phyloP scores from a whole-genome alignment of 2,113 vertebrate genomes.

The Scophthalmus maximus region DNA sequence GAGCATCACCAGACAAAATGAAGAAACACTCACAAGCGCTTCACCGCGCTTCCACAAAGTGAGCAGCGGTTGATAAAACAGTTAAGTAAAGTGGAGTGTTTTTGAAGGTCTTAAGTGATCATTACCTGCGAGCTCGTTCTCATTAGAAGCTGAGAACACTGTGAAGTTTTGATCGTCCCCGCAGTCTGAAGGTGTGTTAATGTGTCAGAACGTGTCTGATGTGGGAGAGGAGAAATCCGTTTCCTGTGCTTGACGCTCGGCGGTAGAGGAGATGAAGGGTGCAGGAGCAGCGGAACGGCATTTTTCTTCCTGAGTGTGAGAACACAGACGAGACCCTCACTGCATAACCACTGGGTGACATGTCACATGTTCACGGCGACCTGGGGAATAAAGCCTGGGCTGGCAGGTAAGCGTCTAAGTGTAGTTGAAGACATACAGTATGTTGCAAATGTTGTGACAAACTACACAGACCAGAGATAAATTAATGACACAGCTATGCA shows the following conservation, averaged over 20 bases:
- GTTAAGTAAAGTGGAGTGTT: constrained; percentile 65
- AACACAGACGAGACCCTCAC: constrained; percentile 48
- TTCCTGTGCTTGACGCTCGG: constrained; percentile 24
- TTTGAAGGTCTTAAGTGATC: constrained; percentile 72
- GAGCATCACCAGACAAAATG: constrained; percentile 14
- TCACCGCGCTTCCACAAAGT: constrained; percentile 59
- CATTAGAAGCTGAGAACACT: constrained; percentile 68
- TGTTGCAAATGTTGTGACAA: background rate
- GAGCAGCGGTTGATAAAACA: constrained; percentile 56
- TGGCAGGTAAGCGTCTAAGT: background rate
- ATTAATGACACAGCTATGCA: background rate
- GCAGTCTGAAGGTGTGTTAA: constrained; percentile 49
- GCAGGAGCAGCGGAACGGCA: constrained; percentile 15
- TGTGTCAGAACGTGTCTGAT: constrained; percentile 30
- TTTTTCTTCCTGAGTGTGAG: constrained; percentile 44
- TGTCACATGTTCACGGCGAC: constrained; percentile 37
- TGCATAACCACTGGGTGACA: constrained; percentile 25
- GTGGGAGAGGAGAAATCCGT: constrained; percentile 10
- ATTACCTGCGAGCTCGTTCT: constrained; percentile 71
- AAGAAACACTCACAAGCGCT: constrained; percentile 39
- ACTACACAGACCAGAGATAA: background rate
- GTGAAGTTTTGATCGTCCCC: constrained; percentile 62
- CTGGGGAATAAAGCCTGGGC: constrained; percentile 11
- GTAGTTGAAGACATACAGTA: background rate
- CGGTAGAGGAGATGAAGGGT: background rate